These are phyloP conservation scores for Helicoverpa armigera DNA, from an alignment of 1,140 invertebrate genomes.

Conservation along the genomic window DNA sequence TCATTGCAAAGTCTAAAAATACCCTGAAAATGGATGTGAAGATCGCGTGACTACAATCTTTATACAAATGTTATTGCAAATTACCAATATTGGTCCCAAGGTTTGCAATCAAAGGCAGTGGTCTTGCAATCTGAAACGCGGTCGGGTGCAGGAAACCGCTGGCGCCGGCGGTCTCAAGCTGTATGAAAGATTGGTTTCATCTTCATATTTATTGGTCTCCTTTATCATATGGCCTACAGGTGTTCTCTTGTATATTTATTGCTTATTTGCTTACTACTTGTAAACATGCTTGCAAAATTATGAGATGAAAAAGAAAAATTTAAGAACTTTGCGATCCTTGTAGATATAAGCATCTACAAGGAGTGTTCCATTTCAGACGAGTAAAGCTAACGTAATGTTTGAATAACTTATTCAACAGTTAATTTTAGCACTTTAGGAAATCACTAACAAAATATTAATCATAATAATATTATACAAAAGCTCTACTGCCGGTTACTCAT, in stretches of 20 bases:
- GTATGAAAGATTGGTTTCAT: slow-evolving; percentile 34
- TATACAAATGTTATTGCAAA: neutral
- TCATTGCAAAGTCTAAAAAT: too few relatives aligned
- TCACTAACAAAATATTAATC: slow-evolving; percentile 26
- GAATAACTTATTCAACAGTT: neutral
- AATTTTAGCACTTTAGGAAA: neutral
- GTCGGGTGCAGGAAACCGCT: slow-evolving; percentile 36
- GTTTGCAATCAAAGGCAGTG: slow-evolving; percentile 2
- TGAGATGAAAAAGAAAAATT: too few relatives aligned
- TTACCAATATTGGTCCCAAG: slow-evolving; percentile 1
- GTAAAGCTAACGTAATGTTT: too few relatives aligned
- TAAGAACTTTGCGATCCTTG: neutral
- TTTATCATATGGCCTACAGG: slow-evolving; percentile 15
- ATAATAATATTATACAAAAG: slow-evolving; percentile 13
- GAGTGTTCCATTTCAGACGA: too few relatives aligned
- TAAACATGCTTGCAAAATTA: neutral
- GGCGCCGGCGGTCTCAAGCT: slow-evolving; percentile 38
- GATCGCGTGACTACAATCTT: too few relatives aligned
- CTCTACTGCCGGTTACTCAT: slow-evolving; percentile 12
- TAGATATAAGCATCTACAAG: too few relatives aligned
- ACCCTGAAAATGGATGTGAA: too few relatives aligned
- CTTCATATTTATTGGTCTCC: slow-evolving; percentile 22
- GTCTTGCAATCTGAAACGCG: slow-evolving; percentile 37
- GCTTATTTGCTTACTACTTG: slow-evolving; percentile 18
- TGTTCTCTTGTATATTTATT: slow-evolving; percentile 26